These are phyloP conservation scores for Semnornis frantzii DNA, from an alignment of 2,113 vertebrate species.

Conservation along the genomic window DNA sequence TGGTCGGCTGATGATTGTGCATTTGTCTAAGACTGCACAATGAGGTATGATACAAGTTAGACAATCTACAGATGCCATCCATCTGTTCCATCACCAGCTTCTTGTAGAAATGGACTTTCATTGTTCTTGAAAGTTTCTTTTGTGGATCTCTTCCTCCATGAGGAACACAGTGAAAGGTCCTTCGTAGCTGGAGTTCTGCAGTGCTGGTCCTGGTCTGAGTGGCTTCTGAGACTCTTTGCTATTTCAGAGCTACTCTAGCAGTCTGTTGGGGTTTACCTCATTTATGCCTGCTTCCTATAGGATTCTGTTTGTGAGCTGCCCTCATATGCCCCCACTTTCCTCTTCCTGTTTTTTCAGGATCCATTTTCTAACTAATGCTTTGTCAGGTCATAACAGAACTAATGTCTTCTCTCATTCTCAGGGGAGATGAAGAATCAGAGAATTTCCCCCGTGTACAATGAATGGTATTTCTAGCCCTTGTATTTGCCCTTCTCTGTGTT, in stretches of 20 bases:
- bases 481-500: background rate
- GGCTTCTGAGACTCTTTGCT: background rate
- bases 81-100: background rate
- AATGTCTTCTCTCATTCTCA: background rate
- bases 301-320: background rate
- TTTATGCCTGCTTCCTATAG: background rate
- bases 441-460: background rate
- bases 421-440: background rate
- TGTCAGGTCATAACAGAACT: background rate
- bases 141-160: background rate
- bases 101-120: background rate
- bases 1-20: background rate
- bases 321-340: background rate
- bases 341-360: background rate
- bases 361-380: background rate
- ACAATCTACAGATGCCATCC: constrained; percentile 49
- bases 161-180: background rate
- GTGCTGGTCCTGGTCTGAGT: background rate
- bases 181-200: background rate
- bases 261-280: background rate
- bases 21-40: background rate
- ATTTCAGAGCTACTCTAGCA: background rate
- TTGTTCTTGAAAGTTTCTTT: background rate
- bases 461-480: background rate
- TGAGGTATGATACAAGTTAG: background rate